Evolutionary conservation across 2,113 vertebrate species (phyloP), one percentile per base, ranked within the genome.

Genomic region (Gila orcuttii): DNA sequence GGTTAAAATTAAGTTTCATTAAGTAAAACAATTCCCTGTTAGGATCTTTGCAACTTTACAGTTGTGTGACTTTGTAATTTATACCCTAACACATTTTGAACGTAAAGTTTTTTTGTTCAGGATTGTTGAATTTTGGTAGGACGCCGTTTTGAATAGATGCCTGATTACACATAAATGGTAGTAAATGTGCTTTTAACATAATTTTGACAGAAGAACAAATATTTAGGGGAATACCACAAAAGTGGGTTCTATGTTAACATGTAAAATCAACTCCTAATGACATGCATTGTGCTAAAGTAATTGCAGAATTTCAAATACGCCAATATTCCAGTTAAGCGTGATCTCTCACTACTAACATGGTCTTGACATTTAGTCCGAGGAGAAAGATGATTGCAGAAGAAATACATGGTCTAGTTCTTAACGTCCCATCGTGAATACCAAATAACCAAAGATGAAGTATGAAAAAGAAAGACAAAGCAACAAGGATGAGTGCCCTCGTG

Each of bases 391-490:
- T 33, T 42, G 57, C 25, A 47, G 42, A 82, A 33, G 25, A 13
- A 68, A 23, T 62, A 80, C 11, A 69, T 13, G 11, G 79, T 33
- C 17, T 31, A 66, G 62, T 25, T 39, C 13, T 33, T 52, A 50
- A 82, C 15, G 17, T 39, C 12, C 8, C 45, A 47, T 66, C 79
- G 11, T 9, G 9, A 15, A 82, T 73, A 60, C 52, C 31, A 79
- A 62, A 73, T 21, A 57, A 19, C 59, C n/a, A 39, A 71, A 50
- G 36, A 31, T 55, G 45, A 60, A 76, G 60, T 12, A 69, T 66
- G 66, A 69, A 84, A 57, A 71, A 86, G 64, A 73, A 75, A 79
- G 68, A 59, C 15, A 64, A 80, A 50, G 55, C 55, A 50, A 52
- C 13, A 64, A 31, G 28, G 13, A 11, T 0, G 68, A 45, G 36